A percentile compares a stretch with the other conserved stretches of the same genome.
Conservation (phyloP, 2,888 invertebrate genomes). For the Diachrysia chrysitis region DNA sequence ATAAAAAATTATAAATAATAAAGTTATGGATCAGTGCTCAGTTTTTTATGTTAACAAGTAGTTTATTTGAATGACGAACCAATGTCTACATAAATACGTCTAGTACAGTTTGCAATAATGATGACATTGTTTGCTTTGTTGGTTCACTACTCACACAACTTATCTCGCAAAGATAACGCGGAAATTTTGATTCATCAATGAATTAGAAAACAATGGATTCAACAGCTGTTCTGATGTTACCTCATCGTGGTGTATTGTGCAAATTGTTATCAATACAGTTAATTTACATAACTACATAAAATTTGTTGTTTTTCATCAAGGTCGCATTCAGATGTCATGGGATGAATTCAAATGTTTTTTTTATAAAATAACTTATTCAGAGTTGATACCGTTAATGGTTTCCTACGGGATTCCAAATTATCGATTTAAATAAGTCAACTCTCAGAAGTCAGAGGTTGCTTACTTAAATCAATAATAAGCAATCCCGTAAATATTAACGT, state of each 20-base stretch:
- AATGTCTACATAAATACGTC: background rate
- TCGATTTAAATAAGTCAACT: too few relatives aligned
- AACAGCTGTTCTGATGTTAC: constrained; percentile 17
- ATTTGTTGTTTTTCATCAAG: constrained; percentile 9
- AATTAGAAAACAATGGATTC: constrained; percentile 42
- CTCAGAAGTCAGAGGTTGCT: too few relatives aligned
- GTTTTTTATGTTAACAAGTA: background rate
- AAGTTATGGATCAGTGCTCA: too few relatives aligned
- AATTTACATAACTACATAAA: background rate
- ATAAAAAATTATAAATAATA: too few relatives aligned
- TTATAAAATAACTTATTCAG: too few relatives aligned
- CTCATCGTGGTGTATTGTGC: constrained; percentile 33
- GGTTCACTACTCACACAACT: constrained; percentile 35
- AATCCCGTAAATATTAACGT: too few relatives aligned
- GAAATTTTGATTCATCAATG: constrained; percentile 44
- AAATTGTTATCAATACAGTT: constrained; percentile 9
- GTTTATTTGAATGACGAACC: background rate
- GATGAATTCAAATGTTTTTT: background rate
- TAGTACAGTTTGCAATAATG: constrained; percentile 17
- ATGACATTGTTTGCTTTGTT: constrained; percentile 29
- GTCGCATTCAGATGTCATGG: background rate
- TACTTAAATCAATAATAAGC: too few relatives aligned
- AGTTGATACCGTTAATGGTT: too few relatives aligned
- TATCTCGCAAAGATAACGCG: constrained; percentile 29
- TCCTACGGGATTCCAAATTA: too few relatives aligned